Evolutionary conservation across 2,888 invertebrate species (phyloP), one percentile per base, ranked within the genome.

Genomic region (Pyrocoelia pectoralis): DNA sequence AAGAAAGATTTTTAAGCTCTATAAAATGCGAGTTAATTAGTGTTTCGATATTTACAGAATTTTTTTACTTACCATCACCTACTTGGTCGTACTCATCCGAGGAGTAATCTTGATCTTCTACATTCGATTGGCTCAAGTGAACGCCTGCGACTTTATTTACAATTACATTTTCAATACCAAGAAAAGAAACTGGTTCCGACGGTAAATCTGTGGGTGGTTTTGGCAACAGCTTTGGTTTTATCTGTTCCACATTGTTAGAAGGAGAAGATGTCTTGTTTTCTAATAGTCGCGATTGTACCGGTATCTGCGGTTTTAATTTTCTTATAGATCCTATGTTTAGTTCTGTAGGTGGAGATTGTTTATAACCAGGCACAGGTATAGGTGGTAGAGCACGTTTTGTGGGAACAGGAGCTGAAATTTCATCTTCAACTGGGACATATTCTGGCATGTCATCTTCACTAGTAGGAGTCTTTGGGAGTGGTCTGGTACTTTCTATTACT

Each of bases 1-100:
- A 58, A 4, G 56, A 13, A 33, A 62, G 54, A 1, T 1, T 18
- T 41, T 53, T 52, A 9, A 66, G 55, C 28, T 54, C 69, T 69
- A 28, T 13, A 68, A 66, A 17, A 46, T 9, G 1, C 24, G n/a
- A n/a, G n/a, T 5, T 33, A 10, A 17, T 28, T 50, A 17, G 5
- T 10, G 14, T 13, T 13, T 4, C 12, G 17, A 1, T 13, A 17
- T 56, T 38, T 43, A 33, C 29, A 28, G n/a, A n/a, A n/a, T n/a
- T 6, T 24, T 24, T 24, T 4, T 43, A 14, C 41, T 43, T 43
- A 43, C 41, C 29, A 17, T 17, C 18, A 5, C 13, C 1, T 6
- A 52, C 17, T 2, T 29, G n/a, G 2, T 15, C 18, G 12, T 1
- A n/a, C 10, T 28, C 50, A 9, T 50, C 15, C 12, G 13, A 10